These are phyloP conservation scores for Schrankia costaestrigalis DNA, from an alignment of 2,888 invertebrate species.

Conservation along the genomic window DNA sequence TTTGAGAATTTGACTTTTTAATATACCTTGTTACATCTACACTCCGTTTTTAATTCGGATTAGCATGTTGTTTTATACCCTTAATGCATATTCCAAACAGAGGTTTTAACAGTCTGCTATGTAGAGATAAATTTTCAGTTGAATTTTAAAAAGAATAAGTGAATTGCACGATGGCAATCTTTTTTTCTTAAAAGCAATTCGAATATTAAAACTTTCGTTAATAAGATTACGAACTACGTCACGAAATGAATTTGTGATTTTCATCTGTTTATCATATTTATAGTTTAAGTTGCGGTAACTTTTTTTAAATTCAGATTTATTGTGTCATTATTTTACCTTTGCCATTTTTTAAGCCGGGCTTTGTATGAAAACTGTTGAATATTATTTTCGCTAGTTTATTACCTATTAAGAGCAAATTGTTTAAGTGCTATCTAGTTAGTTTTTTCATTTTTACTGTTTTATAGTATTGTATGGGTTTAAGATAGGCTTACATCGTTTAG, in stretches of 20 bases:
- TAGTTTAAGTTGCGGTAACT: too few species aligned
- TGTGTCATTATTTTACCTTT: too few species aligned
- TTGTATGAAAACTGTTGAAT: too few species aligned
- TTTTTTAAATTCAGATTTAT: too few species aligned
- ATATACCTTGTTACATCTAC: slow-evolving; percentile 4
- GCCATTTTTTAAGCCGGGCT: too few species aligned
- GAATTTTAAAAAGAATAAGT: neutral
- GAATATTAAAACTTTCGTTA: slow-evolving; percentile 17
- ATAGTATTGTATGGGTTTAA: too few species aligned
- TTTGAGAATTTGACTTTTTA: slow-evolving; percentile 5
- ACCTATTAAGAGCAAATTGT: too few species aligned
- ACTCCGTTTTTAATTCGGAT: slow-evolving; percentile 6
- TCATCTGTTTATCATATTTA: slow-evolving; percentile 15
- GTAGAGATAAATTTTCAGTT: slow-evolving; percentile 2
- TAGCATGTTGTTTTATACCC: slow-evolving; percentile 4
- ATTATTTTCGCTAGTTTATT: too few species aligned
- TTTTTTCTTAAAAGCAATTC: slow-evolving; percentile 16
- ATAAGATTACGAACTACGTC: slow-evolving; percentile 18
- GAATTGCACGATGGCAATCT: slow-evolving; percentile 1
- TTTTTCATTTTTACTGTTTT: too few species aligned
- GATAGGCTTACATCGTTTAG: too few species aligned
- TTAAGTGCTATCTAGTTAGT: too few species aligned
- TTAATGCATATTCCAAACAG: slow-evolving; percentile 3
- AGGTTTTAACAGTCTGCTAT: neutral
- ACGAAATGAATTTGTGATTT: slow-evolving; percentile 9